Evolutionary conservation across 1,140 invertebrate genomes (phyloP), one percentile per base, ranked within the genome.

Genomic region (Atta colombica): DNA sequence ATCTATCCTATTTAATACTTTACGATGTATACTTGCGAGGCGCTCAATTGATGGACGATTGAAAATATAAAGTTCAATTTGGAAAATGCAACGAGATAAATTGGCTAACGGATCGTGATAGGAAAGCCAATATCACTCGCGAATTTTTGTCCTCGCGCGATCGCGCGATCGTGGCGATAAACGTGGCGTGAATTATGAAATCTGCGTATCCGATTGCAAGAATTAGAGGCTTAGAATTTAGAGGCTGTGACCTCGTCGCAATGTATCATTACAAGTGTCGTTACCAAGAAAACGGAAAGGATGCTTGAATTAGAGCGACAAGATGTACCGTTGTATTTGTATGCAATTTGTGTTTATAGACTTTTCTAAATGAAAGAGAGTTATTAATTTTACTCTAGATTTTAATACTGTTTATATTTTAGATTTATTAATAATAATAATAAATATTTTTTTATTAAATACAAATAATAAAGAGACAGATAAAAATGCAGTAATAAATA

Each of bases 91-190:
- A 4, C 35, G 35, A 49, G 66, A 80, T 88, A 72, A 87, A 88
- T 86, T 80, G 75, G n/a, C 49, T 87, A 87, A 87, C 86, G 86
- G 49, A 84, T 12, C 12, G 63, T 28, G 85, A 72, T 55, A 55
- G 55, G 58, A 35, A 69, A 63, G 25, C 31, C 14, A 51, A 49
- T 86, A 65, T 72, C 49, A 60, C 51, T 25, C 39, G 55, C 7
- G 7, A 35, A 82, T 82, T 75, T 84, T 84, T 84, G 12, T 51
- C 25, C 6, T n/a, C 18, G 55, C 18, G 55, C 18, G 58, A 84
- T 55, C 49, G 18, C 25, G 25, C 5, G 55, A 35, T 25, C 28
- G 25, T 25, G 25, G 25, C 25, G 49, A 8, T 28, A 77, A 53
- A 77, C 14, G 7, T 18, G 5, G 8, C 12, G 12, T 84, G 39